phyloP scores from a whole-genome alignment of 2,797 vertebrate species.

The Gymnoscopelus braueri region DNA sequence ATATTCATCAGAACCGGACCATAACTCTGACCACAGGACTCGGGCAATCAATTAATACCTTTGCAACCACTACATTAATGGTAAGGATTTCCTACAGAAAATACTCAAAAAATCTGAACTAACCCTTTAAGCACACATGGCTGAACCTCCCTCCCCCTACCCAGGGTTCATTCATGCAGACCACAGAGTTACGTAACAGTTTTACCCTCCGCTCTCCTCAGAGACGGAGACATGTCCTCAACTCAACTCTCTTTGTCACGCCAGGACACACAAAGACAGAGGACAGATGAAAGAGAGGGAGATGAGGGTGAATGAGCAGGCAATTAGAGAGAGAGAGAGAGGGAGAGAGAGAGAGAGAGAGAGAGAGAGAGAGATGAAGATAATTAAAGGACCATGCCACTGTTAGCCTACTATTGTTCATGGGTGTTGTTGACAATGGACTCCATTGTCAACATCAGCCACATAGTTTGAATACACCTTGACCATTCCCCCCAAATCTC shows the following conservation, averaged over 20 bases:
- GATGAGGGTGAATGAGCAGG: neutral
- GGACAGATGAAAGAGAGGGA: neutral
- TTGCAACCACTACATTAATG: too few relatives aligned
- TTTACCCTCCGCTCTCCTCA: slow-evolving; percentile 37
- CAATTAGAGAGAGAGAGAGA: slow-evolving; percentile 1
- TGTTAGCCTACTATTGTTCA: too few relatives aligned
- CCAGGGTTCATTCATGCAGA: slow-evolving; percentile 60
- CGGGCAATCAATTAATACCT: too few relatives aligned
- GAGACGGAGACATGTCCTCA: slow-evolving; percentile 53
- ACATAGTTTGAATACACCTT: too few relatives aligned
- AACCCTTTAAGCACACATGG: slow-evolving; percentile 26
- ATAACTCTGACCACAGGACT: too few relatives aligned
- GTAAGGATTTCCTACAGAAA: too few relatives aligned
- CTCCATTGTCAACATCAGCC: too few relatives aligned
- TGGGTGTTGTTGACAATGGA: too few relatives aligned
- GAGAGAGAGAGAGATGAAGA: neutral
- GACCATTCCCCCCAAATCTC: too few relatives aligned
- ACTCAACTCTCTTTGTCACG: slow-evolving; percentile 46
- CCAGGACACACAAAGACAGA: slow-evolving; percentile 22
- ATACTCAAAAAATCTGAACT: too few relatives aligned
- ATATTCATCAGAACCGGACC: too few relatives aligned
- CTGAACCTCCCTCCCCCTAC: slow-evolving; percentile 30
- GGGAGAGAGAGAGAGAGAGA: neutral
- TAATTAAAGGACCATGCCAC: neutral
- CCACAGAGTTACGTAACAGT: slow-evolving; percentile 62